These are phyloP conservation scores for Epizoanthus fatuus DNA, from an alignment of 92 coral and sea anemone genomes.

Conservation along the genomic window DNA sequence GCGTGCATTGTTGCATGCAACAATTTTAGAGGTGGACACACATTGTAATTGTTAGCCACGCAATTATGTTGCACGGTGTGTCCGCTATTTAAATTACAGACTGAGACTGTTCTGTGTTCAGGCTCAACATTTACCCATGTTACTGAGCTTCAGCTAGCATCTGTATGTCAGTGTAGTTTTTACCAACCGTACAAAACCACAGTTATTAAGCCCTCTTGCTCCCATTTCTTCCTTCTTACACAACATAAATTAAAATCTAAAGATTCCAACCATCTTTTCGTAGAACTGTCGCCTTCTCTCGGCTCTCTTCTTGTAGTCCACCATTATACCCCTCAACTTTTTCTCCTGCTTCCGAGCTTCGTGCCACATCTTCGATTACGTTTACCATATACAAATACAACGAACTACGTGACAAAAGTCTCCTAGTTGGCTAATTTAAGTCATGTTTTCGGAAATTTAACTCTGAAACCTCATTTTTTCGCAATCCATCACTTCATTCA, in stretches of 20 bases:
- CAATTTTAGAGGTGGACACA: too few species aligned
- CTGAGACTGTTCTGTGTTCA: too few species aligned
- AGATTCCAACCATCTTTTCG: slow-evolving; percentile 89
- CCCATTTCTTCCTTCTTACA: slow-evolving; percentile 41
- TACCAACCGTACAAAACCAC: slow-evolving; percentile 12
- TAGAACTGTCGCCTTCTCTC: slow-evolving; percentile 96
- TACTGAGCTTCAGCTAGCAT: too few species aligned
- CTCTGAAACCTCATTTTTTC: not conserved
- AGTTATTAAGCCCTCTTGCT: not conserved
- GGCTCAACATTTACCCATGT: too few species aligned
- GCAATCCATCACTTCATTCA: not conserved
- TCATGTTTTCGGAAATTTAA: not conserved
- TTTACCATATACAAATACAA: not conserved
- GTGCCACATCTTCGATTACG: slow-evolving; percentile 90
- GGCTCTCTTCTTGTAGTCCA: slow-evolving; percentile 94
- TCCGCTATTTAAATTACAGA: too few species aligned
- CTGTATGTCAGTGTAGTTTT: not conserved
- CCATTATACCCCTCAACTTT: slow-evolving; percentile 97
- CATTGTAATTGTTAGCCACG: too few species aligned
- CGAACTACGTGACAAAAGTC: not conserved
- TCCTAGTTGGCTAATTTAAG: not conserved
- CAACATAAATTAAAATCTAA: slow-evolving; percentile 47
- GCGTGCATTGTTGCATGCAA: too few species aligned
- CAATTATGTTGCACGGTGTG: too few species aligned
- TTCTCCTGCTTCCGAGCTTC: slow-evolving; percentile 97